Evolutionary conservation across 2,888 invertebrate species (phyloP), one percentile per base, ranked within the genome.

Genomic region (Caenorhabditis imperialis): DNA sequence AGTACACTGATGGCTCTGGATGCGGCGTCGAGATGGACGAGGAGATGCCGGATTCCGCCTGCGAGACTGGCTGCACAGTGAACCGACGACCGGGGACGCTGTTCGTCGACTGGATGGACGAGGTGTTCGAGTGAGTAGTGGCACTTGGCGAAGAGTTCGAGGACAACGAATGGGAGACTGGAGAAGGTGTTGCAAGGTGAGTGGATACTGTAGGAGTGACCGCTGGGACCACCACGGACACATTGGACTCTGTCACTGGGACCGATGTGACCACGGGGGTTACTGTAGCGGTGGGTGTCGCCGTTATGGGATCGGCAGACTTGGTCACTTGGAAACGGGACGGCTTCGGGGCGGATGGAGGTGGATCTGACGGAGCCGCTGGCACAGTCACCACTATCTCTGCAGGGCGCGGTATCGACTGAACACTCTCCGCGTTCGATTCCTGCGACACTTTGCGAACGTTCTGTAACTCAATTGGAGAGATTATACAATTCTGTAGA

Each of bases 71-170:
- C 33, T 74, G 76, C 23, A 79, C 79, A 16, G 75, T 78, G 65
- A 81, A 81, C 33, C 81, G 42, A 16, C 81, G 50, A 3, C 76
- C 73, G 5, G 48, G 55, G 3, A 58, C 70, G 42, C 75, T 76
- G 3, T 69, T 62, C 16, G 70, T 78, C 30, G 72, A 72, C 20
- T 61, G 74, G 5, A 78, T 74, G 8, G 80, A 80, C 3, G 78
- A 78, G 35, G 57, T 80, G 40, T 80, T 80, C 57, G 80, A 80
- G 61, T 80, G 78, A 12, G 80, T 70, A 5, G 77, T 78, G 30
- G 78, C 77, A 54, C 72, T 74, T n/a, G 80, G 80, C 3, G 80
- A 80, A 20, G 76, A 76, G 40, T 73, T 76, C 3, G 76, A 71
- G 1, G 80, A 80, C 1, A 79, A 22, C 16, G 77, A 75, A 23